phyloP scores from a whole-genome alignment of 2,888 invertebrate genomes.

The Adelphocoris suturalis region DNA sequence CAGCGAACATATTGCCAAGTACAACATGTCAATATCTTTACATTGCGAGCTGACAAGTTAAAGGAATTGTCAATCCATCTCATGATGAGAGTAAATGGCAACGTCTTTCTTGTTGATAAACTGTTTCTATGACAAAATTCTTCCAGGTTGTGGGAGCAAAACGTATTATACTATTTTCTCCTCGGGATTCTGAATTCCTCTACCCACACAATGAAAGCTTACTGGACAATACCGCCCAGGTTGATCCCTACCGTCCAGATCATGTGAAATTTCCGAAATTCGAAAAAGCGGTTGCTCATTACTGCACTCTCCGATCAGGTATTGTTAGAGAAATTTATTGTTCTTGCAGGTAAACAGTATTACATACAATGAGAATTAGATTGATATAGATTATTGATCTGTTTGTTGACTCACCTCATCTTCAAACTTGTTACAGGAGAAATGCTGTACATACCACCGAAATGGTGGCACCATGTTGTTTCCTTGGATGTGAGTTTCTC shows the following conservation, averaged over 20 bases:
- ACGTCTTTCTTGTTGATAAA: no score
- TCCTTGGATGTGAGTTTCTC: conserved; percentile 94
- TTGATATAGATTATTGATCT: background rate
- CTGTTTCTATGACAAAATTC: background rate
- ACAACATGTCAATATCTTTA: no score
- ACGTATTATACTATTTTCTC: conserved; percentile 90
- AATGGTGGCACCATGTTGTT: conserved; percentile 98
- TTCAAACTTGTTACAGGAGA: conserved; percentile 83
- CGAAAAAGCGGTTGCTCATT: conserved; percentile 82
- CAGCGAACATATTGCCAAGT: no score
- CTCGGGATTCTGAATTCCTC: conserved; percentile 84
- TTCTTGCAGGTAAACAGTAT: no score
- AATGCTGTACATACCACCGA: conserved; percentile 95
- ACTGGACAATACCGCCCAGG: conserved; percentile 92
- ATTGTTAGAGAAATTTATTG: background rate
- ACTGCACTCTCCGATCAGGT: conserved; percentile 85
- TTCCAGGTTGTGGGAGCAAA: conserved; percentile 91
- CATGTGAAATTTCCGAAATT: conserved; percentile 86
- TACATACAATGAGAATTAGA: no score
- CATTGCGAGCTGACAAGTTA: no score
- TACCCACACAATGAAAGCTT: conserved; percentile 90
- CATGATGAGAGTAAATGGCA: no score
- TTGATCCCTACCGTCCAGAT: conserved; percentile 91
- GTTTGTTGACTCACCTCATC: no score
- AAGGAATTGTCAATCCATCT: no score